A percentile compares a stretch with the other conserved stretches of the same genome.
Evolutionary conservation across 1,140 invertebrate species (phyloP).

Genomic region (Apis dorsata): DNA sequence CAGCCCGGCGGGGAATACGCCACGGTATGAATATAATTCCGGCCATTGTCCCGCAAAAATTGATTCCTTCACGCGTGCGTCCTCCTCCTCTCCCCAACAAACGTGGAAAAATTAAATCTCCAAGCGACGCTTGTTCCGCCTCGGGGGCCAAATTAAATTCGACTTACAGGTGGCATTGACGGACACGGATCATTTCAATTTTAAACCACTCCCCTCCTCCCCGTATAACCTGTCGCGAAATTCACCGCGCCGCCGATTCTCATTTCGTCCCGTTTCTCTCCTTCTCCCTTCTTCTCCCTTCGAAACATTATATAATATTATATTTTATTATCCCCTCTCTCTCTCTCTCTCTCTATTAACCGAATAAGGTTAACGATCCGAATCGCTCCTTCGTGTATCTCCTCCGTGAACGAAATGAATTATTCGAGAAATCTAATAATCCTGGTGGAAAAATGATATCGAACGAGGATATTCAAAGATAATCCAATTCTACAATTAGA

Average conservation of each 20-base stretch:
- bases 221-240: conserved; percentile 11
- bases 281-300: background rate
- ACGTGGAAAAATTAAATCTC: conserved; percentile 38
- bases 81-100: background rate
- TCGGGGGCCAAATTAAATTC: conserved; percentile 42
- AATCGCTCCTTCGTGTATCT: no score
- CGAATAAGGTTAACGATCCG: no score
- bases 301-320: background rate
- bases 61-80: conserved; percentile 27
- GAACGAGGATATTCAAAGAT: no score
- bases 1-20: background rate
- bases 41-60: conserved; percentile 37
- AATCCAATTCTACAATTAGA: no score
- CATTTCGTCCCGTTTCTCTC: background rate
- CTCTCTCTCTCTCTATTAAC: background rate
- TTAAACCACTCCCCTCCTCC: conserved; percentile 21
- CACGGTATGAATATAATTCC: conserved; percentile 43
- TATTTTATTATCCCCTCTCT: background rate
- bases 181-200: conserved; percentile 42
- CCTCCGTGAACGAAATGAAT: no score
- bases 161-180: conserved; percentile 49
- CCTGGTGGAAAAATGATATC: no score
- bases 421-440: no score
- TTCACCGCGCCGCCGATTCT: background rate
- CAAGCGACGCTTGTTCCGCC: background rate